Evolutionary conservation across 2,113 vertebrate genomes (phyloP).

Genomic region (Eonycteris spelaea): DNA sequence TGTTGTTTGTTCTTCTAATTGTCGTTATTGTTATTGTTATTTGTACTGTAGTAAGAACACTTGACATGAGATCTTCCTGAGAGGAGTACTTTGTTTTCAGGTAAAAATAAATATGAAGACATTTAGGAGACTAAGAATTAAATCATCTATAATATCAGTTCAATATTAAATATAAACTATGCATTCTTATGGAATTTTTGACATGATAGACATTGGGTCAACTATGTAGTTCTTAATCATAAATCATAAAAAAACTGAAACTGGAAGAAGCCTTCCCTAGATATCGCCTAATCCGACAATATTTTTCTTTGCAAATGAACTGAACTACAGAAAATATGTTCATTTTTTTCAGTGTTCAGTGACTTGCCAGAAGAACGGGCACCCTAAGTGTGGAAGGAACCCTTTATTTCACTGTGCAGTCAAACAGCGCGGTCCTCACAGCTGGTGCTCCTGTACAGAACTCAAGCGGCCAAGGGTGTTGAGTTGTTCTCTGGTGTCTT

Average conservation of each 20-base stretch:
- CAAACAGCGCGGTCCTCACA: not conserved
- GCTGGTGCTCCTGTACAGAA: not conserved
- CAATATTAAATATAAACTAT: not conserved
- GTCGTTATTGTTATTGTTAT: not conserved
- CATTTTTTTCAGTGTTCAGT: not conserved
- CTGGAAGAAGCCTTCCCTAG: not conserved
- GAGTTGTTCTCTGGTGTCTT: not conserved
- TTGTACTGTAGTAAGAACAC: not conserved
- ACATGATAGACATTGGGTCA: not conserved
- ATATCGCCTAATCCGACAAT: not conserved
- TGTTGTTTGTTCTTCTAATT: too few relatives aligned
- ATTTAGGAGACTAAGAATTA: constrained; percentile 29
- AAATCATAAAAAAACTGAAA: not conserved
- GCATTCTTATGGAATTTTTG: not conserved
- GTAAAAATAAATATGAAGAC: constrained; percentile 21
- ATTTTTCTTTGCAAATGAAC: not conserved
- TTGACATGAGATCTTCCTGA: not conserved
- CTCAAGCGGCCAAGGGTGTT: not conserved
- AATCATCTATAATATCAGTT: constrained; percentile 32
- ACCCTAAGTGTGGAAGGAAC: not conserved
- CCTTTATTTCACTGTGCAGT: not conserved
- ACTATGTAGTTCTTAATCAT: not conserved
- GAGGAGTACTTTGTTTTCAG: not conserved
- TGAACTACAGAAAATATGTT: not conserved
- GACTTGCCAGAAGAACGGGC: not conserved